These are phyloP conservation scores for Aleiodes leptofemur DNA, from an alignment of 2,888 invertebrate species.

Conservation along the genomic window DNA sequence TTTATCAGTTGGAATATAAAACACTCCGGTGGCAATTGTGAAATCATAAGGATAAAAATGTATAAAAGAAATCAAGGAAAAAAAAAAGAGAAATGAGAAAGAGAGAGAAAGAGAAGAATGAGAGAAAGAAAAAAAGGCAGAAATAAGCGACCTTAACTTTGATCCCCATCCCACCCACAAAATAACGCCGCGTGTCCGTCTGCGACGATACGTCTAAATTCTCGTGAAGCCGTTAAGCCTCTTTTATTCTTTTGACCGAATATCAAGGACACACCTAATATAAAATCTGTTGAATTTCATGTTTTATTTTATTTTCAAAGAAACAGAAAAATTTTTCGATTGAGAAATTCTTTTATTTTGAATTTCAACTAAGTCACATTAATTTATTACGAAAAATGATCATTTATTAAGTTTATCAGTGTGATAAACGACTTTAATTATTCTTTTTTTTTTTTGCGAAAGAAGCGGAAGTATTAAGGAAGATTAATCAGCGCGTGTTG, in stretches of 20 bases:
- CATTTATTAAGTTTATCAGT: not conserved
- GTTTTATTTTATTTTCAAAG: not conserved
- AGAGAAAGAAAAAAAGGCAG: constrained; percentile 25
- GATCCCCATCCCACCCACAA: constrained; percentile 48
- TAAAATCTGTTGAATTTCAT: constrained; percentile 3
- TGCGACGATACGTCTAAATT: constrained; percentile 45
- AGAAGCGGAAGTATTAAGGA: no score
- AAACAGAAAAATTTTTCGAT: no score
- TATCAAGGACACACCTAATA: constrained; percentile 45
- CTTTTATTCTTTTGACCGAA: constrained; percentile 40
- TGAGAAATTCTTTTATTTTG: no score
- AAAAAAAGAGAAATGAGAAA: constrained; percentile 17
- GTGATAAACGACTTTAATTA: no score
- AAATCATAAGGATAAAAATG: not conserved
- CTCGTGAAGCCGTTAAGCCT: constrained; percentile 45
- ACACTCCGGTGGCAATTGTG: not conserved
- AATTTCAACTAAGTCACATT: not conserved
- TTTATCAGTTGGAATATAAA: constrained; percentile 18
- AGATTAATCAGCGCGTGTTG: no score
- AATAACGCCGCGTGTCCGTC: constrained; percentile 39
- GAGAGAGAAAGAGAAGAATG: constrained; percentile 19
- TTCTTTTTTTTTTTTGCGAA: no score
- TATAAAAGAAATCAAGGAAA: not conserved
- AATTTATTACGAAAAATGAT: not conserved
- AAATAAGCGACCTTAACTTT: constrained; percentile 56